Conservation (phyloP, 2,113 vertebrate species). For the Scalopus aquaticus region DNA sequence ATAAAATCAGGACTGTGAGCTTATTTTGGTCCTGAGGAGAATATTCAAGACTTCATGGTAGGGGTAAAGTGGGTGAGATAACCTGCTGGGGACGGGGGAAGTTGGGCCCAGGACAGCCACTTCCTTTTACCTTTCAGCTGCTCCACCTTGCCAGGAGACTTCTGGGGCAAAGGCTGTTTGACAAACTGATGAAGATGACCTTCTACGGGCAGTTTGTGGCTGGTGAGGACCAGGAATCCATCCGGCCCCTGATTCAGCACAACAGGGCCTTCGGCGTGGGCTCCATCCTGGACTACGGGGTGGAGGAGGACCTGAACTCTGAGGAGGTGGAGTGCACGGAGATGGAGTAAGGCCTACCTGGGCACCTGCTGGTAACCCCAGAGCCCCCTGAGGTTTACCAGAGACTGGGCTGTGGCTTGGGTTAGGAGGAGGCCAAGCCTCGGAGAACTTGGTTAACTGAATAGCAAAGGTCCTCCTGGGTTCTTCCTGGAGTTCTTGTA, state of each 20-base stretch:
- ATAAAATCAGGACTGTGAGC: neutral
- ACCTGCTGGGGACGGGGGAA: too few relatives aligned
- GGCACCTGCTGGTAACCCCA: neutral
- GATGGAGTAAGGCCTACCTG: slow-evolving; percentile 82
- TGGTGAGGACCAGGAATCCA: slow-evolving; percentile 92
- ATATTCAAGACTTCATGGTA: neutral
- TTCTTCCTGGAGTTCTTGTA: neutral
- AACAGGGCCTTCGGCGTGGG: slow-evolving; percentile 92
- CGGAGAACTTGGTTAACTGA: neutral
- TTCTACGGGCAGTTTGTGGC: slow-evolving; percentile 98
- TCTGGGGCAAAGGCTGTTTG: slow-evolving; percentile 88
- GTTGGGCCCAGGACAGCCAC: neutral
- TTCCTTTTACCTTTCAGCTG: slow-evolving; percentile 82
- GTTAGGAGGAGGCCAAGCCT: neutral
- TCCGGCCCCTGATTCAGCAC: slow-evolving; percentile 90
- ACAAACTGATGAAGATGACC: slow-evolving; percentile 94
- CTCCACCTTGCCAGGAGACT: slow-evolving; percentile 85
- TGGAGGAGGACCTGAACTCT: slow-evolving; percentile 91
- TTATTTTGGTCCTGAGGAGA: neutral
- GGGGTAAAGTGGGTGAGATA: neutral
- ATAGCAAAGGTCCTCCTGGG: neutral
- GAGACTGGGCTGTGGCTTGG: neutral
- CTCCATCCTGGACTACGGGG: slow-evolving; percentile 92
- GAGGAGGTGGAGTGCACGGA: slow-evolving; percentile 83
- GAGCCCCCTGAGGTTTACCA: neutral